Base-by-base conservation (phyloP, 2,113 vertebrate genomes). In the Vireo altiloquus region DNA sequence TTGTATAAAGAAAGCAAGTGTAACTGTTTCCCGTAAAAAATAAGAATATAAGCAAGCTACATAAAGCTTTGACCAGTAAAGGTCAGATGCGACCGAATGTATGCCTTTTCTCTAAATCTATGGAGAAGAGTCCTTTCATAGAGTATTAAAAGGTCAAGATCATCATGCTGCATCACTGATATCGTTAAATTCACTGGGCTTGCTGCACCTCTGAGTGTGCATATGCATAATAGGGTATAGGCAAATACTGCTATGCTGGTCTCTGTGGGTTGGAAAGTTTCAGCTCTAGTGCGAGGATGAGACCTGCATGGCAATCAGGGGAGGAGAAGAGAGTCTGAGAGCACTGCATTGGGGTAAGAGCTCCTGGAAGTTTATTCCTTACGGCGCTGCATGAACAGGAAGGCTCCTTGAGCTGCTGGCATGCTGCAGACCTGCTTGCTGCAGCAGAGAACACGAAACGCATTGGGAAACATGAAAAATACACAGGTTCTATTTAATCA, bases 221-320 rank as follows among this genome's bases (percentile, higher is more conserved):
- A 59, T 20, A 13, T 11, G 53, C 42, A 65, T 82, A 44, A 57
- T 52, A 13, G 11, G n/a, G 14, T 9, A 4, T 10, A 42, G 60
- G 60, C 7, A 20, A 50, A 66, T 77, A 8, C 35, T 37, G 46
- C 87, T 70, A 0, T 17, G 49, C 65, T 28, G 44, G 20, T 95
- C 63, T 90, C 65, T 56, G 59, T 75, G 75, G 60, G 71, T 22
- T 64, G 50, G 64, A 89, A 95, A 97, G 65, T 94, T 92, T 92
- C 28, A 91, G 63, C 65, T 95, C 71, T n/a, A 25, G 24, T 2
- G 15, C 50, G 83, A 83, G 66, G 79, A 64, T 94, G 81, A 89
- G 94, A 87, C 39, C 80, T 65, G 94, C 87, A 68, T 70, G 77
- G 87, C 70, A 79, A 81, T 90, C 64, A 91, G 54, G 35, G 24